Conservation (phyloP, 2,797 vertebrate genomes). For the Bothrops alternatus region DNA sequence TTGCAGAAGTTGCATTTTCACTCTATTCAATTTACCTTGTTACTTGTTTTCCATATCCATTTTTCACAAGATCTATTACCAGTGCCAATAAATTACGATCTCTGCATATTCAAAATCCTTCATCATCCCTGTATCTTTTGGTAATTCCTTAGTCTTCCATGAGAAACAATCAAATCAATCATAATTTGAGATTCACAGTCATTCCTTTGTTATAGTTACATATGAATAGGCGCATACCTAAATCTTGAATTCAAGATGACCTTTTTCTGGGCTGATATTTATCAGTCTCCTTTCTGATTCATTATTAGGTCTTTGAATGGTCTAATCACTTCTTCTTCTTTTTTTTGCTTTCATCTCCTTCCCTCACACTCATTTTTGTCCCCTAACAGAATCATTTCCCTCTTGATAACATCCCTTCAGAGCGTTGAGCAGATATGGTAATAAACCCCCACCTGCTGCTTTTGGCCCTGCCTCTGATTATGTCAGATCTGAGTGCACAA, state of each 20-base stretch:
- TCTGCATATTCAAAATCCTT: not conserved
- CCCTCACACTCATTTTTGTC: not conserved
- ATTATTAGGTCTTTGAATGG: not conserved
- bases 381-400: not conserved
- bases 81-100: not conserved
- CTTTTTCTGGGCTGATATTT: not conserved
- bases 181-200: not conserved
- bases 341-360: not conserved
- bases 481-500: not conserved
- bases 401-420: not conserved
- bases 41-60: not conserved
- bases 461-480: not conserved
- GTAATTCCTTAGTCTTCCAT: not conserved
- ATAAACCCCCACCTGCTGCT: not conserved
- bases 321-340: not conserved
- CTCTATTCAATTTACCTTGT: not conserved
- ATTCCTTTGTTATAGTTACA: not conserved
- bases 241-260: not conserved
- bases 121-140: not conserved
- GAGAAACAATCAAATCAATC: not conserved
- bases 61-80: not conserved
- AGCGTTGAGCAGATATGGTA: not conserved
- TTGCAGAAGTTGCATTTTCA: not conserved
- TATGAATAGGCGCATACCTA: not conserved
- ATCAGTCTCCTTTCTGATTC: not conserved